phyloP scores from a whole-genome alignment of 2,888 invertebrate species.

The Limnephilus rhombicus region DNA sequence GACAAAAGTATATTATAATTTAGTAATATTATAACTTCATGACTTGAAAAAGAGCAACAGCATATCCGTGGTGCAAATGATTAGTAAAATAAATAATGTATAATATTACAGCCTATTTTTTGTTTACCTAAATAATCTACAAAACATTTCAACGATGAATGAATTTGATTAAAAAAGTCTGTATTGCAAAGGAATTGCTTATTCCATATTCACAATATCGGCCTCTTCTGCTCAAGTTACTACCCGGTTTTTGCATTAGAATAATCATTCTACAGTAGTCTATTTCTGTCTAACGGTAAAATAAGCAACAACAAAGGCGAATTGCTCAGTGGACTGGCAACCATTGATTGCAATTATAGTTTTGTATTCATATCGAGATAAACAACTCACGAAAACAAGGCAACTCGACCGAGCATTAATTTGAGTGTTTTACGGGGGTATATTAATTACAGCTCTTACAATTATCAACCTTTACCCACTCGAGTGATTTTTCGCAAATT shows the following conservation, averaged over 20 bases:
- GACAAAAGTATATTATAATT: no score
- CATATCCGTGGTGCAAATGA: no score
- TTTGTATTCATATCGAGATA: neutral
- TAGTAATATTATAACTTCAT: no score
- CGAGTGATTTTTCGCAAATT: no score
- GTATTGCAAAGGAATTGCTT: neutral
- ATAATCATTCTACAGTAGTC: neutral
- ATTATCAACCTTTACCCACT: neutral
- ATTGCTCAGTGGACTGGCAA: neutral
- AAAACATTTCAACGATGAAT: neutral
- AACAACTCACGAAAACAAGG: neutral
- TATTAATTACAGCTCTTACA: neutral
- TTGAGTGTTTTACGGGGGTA: neutral
- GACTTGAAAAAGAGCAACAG: no score
- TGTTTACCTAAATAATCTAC: neutral
- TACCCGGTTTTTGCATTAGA: neutral
- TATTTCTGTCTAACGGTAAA: neutral
- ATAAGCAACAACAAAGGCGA: neutral
- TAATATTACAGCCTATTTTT: no score
- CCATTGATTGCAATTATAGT: neutral
- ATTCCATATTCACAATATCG: neutral
- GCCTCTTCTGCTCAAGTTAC: neutral
- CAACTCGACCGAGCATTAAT: neutral
- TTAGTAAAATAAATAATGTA: neutral
- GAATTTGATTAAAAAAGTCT: neutral